Conservation (phyloP, 2,113 vertebrate species). For the Ailurus styani region DNA sequence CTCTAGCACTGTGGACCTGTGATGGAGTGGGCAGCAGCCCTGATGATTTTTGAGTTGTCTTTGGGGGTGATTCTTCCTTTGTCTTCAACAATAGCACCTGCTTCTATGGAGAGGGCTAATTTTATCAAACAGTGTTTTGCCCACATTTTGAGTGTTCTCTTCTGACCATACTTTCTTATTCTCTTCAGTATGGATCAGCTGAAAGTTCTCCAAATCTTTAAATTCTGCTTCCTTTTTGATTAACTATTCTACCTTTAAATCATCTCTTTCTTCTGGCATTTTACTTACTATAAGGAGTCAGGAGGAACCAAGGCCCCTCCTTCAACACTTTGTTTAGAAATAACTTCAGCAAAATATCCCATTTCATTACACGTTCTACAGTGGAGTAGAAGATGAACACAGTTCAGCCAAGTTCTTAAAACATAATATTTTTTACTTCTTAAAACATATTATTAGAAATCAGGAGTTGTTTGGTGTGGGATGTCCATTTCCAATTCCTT, state of each 20-base stretch:
- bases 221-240: neutral
- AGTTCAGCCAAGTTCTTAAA: neutral
- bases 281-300: neutral
- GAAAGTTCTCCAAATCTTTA: neutral
- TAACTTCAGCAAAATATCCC: neutral
- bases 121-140: neutral
- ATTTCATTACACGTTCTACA: neutral
- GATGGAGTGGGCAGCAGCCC: neutral
- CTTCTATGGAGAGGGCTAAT: neutral
- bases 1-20: neutral
- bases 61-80: neutral
- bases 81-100: neutral
- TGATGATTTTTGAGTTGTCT: neutral
- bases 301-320: neutral
- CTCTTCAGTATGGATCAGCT: neutral
- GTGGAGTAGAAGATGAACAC: neutral
- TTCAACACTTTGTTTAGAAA: neutral
- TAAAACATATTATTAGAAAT: neutral
- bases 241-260: neutral
- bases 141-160: neutral
- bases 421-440: too few species aligned
- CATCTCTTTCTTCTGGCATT: neutral
- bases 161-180: neutral
- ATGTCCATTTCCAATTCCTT: neutral
- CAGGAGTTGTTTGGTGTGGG: neutral